Percentiles rank a stretch among this genome's conserved stretches.
phyloP scores from a whole-genome alignment of 2,888 invertebrate species.

The Mythimna lalbum region DNA sequence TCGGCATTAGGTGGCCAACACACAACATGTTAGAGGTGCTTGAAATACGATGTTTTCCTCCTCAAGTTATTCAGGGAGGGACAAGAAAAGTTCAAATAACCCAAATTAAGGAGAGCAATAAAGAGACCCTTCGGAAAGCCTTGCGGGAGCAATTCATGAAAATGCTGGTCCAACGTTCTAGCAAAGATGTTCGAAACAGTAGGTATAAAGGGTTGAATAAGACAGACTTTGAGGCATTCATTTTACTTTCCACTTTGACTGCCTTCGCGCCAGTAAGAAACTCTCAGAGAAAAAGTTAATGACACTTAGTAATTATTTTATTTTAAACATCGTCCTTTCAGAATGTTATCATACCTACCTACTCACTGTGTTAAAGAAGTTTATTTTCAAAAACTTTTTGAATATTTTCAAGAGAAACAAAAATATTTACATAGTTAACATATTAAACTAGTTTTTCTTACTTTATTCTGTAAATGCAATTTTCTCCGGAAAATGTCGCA shows the following conservation, averaged over 20 bases:
- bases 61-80: slow-evolving; percentile 76
- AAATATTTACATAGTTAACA: not conserved
- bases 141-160: slow-evolving; percentile 85
- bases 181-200: slow-evolving; percentile 79
- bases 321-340: not conserved
- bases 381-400: not conserved
- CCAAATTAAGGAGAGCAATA: slow-evolving; percentile 85
- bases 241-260: slow-evolving; percentile 60
- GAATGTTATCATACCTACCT: not conserved
- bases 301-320: slow-evolving; percentile 25
- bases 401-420: not conserved
- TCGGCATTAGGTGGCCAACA: slow-evolving; percentile 65
- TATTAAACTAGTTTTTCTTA: not conserved
- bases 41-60: slow-evolving; percentile 75
- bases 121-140: slow-evolving; percentile 83
- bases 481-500: not conserved
- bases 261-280: slow-evolving; percentile 13
- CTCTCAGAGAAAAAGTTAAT: slow-evolving; percentile 8
- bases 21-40: slow-evolving; percentile 70
- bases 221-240: slow-evolving; percentile 64
- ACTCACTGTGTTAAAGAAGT: not conserved
- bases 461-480: not conserved
- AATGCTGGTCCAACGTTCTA: slow-evolving; percentile 79
- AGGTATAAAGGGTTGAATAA: slow-evolving; percentile 76
- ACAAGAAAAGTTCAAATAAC: slow-evolving; percentile 85